Evolutionary conservation across 1,140 invertebrate species (phyloP).

Genomic region (Hylyphantes graminicola): DNA sequence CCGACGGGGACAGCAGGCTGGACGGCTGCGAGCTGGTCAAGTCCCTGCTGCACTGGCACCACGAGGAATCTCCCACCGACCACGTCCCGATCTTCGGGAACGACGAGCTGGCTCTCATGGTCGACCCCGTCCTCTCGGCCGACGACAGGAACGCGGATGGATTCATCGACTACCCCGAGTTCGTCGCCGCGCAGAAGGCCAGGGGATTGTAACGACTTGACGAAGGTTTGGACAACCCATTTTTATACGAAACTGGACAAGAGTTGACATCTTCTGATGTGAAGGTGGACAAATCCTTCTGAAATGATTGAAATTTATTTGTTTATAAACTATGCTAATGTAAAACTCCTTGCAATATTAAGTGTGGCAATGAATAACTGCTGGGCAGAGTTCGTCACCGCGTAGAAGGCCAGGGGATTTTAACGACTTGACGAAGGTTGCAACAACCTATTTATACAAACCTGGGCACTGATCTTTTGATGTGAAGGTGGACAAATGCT

Average conservation of each 20-base stretch:
- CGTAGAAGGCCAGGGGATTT: constrained; percentile 72
- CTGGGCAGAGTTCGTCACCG: constrained; percentile 92
- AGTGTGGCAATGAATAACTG: no score
- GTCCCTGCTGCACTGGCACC: constrained; percentile 71
- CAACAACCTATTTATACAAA: no score
- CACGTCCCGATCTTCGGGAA: constrained; percentile 79
- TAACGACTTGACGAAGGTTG: constrained; percentile 58
- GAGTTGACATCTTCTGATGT: no score
- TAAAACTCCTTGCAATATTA: no score
- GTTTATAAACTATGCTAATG: no score
- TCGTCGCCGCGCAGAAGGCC: constrained; percentile 81
- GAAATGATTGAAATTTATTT: no score
- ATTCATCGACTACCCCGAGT: constrained; percentile 96
- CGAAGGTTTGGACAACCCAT: constrained; percentile 56
- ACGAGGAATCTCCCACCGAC: constrained; percentile 53
- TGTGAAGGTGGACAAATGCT: no score
- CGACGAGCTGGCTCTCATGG: constrained; percentile 87
- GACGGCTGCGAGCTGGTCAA: constrained; percentile 95
- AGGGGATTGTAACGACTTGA: constrained; percentile 62
- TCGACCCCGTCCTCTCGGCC: constrained; percentile 92
- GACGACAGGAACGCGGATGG: constrained; percentile 92
- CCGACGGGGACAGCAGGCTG: constrained; percentile 93
- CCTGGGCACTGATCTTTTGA: no score
- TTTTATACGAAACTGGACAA: no score
- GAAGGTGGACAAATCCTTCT: no score